These are phyloP conservation scores for Psilopogon haemacephalus DNA, from an alignment of 2,113 vertebrate genomes.

Conservation along the genomic window DNA sequence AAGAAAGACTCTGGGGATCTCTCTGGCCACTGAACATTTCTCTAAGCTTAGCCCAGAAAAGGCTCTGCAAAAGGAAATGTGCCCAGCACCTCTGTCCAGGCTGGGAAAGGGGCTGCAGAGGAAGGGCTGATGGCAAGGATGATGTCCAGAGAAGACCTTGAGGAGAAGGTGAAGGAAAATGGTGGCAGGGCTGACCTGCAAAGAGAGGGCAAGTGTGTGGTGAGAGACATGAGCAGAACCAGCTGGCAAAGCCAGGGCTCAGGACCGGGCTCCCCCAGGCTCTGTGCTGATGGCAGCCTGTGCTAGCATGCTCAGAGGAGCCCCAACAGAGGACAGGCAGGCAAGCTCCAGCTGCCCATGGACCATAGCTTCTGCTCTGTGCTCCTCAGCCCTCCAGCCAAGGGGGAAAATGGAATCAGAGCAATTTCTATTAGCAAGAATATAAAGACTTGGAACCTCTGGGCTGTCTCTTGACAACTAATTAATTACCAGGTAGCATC, in stretches of 20 bases:
- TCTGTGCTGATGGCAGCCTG: background rate
- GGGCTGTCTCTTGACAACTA: slow-evolving; percentile 67
- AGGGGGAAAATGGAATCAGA: slow-evolving; percentile 56
- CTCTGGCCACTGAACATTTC: background rate
- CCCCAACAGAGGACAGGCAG: slow-evolving; percentile 35
- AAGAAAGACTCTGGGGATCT: background rate
- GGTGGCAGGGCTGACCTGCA: background rate
- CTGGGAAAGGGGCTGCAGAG: background rate
- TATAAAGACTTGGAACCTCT: slow-evolving; percentile 65
- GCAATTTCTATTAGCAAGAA: slow-evolving; percentile 62
- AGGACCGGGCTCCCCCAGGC: background rate
- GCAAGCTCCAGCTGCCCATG: slow-evolving; percentile 43
- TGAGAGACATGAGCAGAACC: background rate
- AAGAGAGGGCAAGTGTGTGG: background rate
- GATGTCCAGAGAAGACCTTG: background rate
- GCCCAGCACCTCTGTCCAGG: background rate
- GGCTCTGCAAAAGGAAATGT: background rate
- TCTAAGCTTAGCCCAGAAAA: background rate
- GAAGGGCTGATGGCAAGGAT: rapidly evolving
- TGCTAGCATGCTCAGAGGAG: background rate
- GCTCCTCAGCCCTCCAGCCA: slow-evolving; percentile 28
- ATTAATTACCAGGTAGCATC: slow-evolving; percentile 74
- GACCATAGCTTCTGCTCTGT: slow-evolving; percentile 14
- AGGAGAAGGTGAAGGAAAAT: background rate
- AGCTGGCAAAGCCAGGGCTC: slow-evolving; percentile 19